Conservation (phyloP, 2,797 vertebrate species). For the Morelia viridis region DNA sequence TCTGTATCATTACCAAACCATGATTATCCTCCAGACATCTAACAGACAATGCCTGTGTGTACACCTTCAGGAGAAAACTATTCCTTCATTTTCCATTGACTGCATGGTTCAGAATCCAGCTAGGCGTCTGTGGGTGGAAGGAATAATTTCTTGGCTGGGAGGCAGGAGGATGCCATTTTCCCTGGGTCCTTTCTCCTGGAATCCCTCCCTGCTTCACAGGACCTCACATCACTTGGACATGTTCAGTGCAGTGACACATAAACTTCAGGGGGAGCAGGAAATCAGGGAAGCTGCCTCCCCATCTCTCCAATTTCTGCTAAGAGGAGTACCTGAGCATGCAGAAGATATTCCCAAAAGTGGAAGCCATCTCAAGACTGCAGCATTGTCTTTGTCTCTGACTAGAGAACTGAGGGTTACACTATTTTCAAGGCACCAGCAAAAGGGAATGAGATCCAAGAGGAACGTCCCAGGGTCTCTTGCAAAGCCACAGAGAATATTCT, state of each 20-base stretch:
- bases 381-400: constrained; percentile 14
- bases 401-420: neutral
- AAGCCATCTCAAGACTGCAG: neutral
- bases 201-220: neutral
- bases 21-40: constrained; percentile 24
- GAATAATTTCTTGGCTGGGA: neutral
- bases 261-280: neutral
- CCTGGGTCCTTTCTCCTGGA: neutral
- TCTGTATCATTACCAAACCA: neutral
- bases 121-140: neutral
- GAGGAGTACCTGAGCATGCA: neutral
- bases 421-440: neutral
- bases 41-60: neutral
- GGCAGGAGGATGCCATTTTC: neutral
- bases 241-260: neutral
- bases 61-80: constrained; percentile 44
- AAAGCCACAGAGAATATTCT: neutral
- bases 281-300: neutral
- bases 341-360: neutral
- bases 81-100: constrained; percentile 44
- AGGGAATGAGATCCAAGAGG: neutral
- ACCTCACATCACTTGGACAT: neutral
- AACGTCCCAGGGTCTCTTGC: neutral
- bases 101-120: constrained; percentile 20
- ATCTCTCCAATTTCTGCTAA: neutral